Percentiles rank a stretch among this genome's conserved stretches.
Evolutionary conservation across 2,888 invertebrate species (phyloP).

Genomic region (Cosmia trapezina): DNA sequence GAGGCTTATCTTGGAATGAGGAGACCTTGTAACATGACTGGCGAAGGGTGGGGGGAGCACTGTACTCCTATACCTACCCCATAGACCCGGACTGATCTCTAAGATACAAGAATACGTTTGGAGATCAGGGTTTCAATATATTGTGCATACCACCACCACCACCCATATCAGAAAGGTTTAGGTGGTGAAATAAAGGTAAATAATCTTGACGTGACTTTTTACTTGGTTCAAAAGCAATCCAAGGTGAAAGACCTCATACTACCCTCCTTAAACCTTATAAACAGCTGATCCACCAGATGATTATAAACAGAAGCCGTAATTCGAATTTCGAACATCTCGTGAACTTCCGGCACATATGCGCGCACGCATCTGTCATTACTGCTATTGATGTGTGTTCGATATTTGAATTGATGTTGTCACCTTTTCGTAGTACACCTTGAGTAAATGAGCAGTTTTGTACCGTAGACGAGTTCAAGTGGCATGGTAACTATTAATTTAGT

Average conservation of each 20-base stretch:
- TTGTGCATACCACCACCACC: too few relatives aligned
- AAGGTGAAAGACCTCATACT: constrained; percentile 29
- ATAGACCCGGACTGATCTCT: too few relatives aligned
- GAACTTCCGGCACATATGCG: constrained; percentile 64
- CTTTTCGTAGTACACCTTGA: constrained; percentile 56
- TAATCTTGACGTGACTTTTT: too few relatives aligned
- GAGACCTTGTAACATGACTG: neutral
- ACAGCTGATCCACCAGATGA: constrained; percentile 60
- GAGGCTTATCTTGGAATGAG: neutral
- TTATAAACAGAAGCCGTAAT: constrained; percentile 59
- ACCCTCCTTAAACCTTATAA: constrained; percentile 20
- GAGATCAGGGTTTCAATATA: too few relatives aligned
- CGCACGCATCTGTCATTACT: constrained; percentile 59
- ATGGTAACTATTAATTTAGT: neutral
- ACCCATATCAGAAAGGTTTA: too few relatives aligned
- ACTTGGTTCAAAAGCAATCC: neutral
- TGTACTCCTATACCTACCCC: too few relatives aligned
- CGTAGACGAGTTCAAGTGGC: neutral
- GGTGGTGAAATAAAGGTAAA: too few relatives aligned
- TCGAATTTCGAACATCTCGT: constrained; percentile 58
- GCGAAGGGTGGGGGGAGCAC: too few relatives aligned
- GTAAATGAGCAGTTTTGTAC: constrained; percentile 4
- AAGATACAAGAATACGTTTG: too few relatives aligned
- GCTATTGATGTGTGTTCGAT: constrained; percentile 49
- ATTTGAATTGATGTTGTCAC: constrained; percentile 59